A percentile compares a stretch with the other conserved stretches of the same genome.
phyloP scores from a whole-genome alignment of 2,113 vertebrate genomes.

The Brienomyrus brachyistius region DNA sequence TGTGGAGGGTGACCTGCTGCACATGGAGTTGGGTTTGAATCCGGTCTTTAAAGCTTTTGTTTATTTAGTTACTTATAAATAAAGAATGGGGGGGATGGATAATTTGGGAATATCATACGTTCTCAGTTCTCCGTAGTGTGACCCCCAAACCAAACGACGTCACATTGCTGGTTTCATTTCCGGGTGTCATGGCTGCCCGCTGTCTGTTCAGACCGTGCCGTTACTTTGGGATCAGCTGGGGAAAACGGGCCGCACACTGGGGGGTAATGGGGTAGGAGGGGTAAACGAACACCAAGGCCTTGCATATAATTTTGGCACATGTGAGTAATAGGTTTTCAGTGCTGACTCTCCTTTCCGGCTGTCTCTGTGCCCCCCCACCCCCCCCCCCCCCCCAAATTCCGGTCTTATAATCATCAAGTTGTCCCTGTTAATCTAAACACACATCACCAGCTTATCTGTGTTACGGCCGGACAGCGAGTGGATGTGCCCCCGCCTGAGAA shows the following conservation, averaged over 20 bases:
- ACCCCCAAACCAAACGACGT: neutral
- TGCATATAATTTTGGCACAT: neutral
- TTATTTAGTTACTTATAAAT: neutral
- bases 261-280: too few species aligned
- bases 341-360: neutral
- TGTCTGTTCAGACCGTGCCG: neutral
- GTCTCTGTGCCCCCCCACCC: conserved; percentile 4
- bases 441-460: conserved; percentile 40
- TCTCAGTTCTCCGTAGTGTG: neutral
- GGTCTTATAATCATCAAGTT: conserved; percentile 37
- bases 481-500: neutral
- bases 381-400: conserved; percentile 18
- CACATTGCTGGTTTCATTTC: neutral
- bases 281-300: neutral
- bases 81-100: neutral
- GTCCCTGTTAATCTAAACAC: conserved; percentile 54
- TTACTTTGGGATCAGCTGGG: neutral
- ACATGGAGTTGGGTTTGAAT: neutral
- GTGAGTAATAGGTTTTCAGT: neutral
- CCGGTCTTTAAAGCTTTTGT: neutral
- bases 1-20: neutral
- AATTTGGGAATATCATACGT: neutral
- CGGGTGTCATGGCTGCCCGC: too few species aligned
- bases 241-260: neutral
- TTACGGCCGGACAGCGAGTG: neutral